Evolutionary conservation across 2,113 vertebrate genomes (phyloP).

Genomic region (Dicrurus megarhynchus): DNA sequence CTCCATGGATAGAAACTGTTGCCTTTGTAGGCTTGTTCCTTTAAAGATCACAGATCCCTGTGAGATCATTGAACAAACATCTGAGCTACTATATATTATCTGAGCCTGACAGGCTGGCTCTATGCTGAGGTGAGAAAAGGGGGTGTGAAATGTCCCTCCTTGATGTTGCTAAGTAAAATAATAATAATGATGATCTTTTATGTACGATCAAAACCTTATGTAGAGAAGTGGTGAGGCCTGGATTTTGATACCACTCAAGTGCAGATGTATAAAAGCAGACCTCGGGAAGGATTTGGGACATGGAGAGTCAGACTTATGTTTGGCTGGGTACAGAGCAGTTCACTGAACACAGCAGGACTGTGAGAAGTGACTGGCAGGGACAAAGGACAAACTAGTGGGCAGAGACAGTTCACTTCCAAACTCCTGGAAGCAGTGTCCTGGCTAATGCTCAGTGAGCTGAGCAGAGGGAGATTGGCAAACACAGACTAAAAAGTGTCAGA

Average conservation of each 20-base stretch:
- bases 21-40: neutral
- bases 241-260: neutral
- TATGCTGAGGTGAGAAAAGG: neutral
- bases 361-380: neutral
- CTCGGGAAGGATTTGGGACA: neutral
- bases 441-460: neutral
- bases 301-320: neutral
- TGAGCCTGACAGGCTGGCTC: neutral
- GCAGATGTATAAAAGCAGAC: neutral
- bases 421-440: neutral
- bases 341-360: neutral
- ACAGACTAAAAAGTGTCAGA: neutral
- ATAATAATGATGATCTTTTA: neutral
- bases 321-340: neutral
- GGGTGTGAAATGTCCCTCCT: neutral
- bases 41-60: slow-evolving; percentile 1
- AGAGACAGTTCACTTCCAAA: neutral
- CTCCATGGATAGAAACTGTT: neutral
- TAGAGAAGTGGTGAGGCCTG: neutral
- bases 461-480: neutral
- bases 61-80: neutral
- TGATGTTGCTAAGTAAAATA: slow-evolving; percentile 13
- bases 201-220: neutral
- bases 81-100: neutral
- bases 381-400: neutral